Evolutionary conservation across 2,113 vertebrate species (phyloP), one percentile per base, ranked within the genome.

Genomic region (Ciconia maguari): DNA sequence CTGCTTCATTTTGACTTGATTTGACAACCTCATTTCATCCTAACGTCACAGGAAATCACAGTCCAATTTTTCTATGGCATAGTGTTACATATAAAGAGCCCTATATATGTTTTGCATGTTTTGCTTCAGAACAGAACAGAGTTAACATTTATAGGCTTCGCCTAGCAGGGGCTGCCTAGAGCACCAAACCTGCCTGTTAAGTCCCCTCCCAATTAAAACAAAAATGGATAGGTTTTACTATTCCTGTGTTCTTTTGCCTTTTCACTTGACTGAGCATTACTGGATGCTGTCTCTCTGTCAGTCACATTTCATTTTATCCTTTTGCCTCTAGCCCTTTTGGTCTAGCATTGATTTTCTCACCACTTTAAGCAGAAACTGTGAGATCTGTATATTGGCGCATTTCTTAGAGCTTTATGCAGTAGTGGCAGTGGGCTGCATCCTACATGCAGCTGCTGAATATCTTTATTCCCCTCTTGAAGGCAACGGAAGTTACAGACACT

Each of bases 231-330:
- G 74, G 34, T 89, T 97, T 94, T 91, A 91, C 93, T 91, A 38
- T 94, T 87, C 58, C 77, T 80, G 84, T 58, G 65, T 38, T 91
- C 86, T 69, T 57, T 6, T 91, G 70, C 87, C 84, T 94, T 95
- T 93, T 65, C 91, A 48, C 87, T 93, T 70, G 93, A 42, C 87
- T 95, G 96, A 96, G 91, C 96, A 95, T 97, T 93, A 65, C 49
- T 77, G 84, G 62, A 83, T 89, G 89, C 95, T 83, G 89, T 88
- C 93, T 95, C 91, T 70, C 93, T 83, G 93, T 94, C 97, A 95
- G 81, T 88, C 93, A 91, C 83, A 93, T 95, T 82, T 83, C 74
- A 66, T 96, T 81, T 91, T 13, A 46, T 16, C 58, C 62, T 70
- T 57, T 79, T n/a, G 91, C 94, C 94, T 91, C 34, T 54, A 69